phyloP scores from a whole-genome alignment of 2,888 invertebrate species.

The Brenthis hecate region DNA sequence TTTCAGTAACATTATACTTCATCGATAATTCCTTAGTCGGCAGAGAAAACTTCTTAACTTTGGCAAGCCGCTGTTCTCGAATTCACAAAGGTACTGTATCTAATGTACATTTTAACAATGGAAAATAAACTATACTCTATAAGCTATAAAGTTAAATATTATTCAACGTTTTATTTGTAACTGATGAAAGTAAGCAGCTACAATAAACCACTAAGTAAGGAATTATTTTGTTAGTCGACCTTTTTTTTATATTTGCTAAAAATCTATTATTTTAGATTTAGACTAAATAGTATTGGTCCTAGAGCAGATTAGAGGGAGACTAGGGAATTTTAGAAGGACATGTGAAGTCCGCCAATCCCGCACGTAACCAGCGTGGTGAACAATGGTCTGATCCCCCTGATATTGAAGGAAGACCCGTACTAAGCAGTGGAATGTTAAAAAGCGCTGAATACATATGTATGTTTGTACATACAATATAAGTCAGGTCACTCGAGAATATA shows the following conservation, averaged over 20 bases:
- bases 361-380: no score
- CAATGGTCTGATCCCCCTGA: no score
- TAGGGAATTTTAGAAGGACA: no score
- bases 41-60: constrained; percentile 40
- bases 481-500: no score
- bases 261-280: neutral
- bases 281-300: no score
- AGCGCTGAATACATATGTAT: no score
- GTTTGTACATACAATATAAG: no score
- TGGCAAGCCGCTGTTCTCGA: constrained; percentile 38
- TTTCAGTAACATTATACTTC: constrained; percentile 36
- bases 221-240: neutral
- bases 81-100: constrained; percentile 39
- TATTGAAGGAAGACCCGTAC: no score
- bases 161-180: neutral
- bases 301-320: no score
- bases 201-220: constrained; percentile 13
- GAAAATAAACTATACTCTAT: constrained; percentile 22
- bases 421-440: no score
- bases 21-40: constrained; percentile 37
- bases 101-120: constrained; percentile 10
- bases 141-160: constrained; percentile 12
- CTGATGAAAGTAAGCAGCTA: constrained; percentile 2
- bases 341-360: no score
- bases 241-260: neutral